Base-by-base conservation (phyloP, 1,140 invertebrate species). In the Steinernema feltiae region DNA sequence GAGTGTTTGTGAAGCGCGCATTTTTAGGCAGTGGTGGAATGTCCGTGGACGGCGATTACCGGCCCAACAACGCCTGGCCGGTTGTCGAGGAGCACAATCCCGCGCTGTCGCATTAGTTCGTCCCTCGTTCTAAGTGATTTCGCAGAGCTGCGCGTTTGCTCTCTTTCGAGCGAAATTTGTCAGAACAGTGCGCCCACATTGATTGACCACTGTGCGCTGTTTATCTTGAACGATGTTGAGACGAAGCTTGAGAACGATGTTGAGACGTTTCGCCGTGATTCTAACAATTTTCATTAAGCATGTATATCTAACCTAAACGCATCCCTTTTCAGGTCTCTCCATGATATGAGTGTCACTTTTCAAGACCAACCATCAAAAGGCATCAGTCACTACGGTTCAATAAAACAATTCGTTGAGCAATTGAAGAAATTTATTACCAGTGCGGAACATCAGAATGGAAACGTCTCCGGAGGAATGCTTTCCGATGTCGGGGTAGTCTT, bases 401-500 rank as follows among this genome's bases (percentile, higher is more conserved):
- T 63, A 7, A 63, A 27, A 27, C 53, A 63, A 3, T 63, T 63
- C 24, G 15, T 63, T 3, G 53, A 63, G 24, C 53, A 63, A 27
- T 27, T 63, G 3, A 15, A 27, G 53, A 63, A 63, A 27, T 63
- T 63, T 63, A 63, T 63, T 63, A 63, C 2, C 24, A 15, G 7
- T 21, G 15, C 24, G 53, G 53, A 63, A 21, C 7, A 27, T 27
- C 53, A 63, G 24, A 63, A 63, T 63, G 53, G 53, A 27, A 63
- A 63, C 53, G 53, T 63, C 53, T 63, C 53, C 12, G 78, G 78
- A 29, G 72, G 70, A 32, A 73, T 71, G 1, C 48, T 80, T 21
- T 80, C 80, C 29, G 80, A 81, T 72, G 79, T 72, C 17, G 79
- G 80, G 17, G 77, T 81, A 29, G 53, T 80, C 1, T 29, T 81